Evolutionary conservation across 2,888 invertebrate species (phyloP), one percentile per base, ranked within the genome.

Genomic region (Mantis religiosa): DNA sequence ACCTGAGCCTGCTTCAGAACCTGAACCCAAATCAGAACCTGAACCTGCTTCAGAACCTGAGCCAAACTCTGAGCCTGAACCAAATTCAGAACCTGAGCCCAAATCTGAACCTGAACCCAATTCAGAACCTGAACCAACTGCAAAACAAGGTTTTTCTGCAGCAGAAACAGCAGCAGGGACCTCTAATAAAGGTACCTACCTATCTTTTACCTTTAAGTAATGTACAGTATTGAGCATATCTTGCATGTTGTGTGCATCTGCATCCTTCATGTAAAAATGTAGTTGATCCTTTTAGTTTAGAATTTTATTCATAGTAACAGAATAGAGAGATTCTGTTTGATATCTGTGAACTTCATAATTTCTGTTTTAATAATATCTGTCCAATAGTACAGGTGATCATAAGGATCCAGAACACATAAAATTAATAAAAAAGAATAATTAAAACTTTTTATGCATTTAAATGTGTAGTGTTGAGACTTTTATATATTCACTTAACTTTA

Each of bases 1-100:
- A 91, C 92, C 93, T 71, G 91, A 92, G 90, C 92, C 93, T 0
- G 92, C 93, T 83, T 92, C 94, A 0, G 92, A 93, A 90, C 91
- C 94, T 88, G 93, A 93, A 87, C 91, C 93, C 0, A 92, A 90
- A 90, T 82, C 91, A 0, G 92, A 93, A 90, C 91, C 92, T 0
- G 92, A 93, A 88, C 90, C 92, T 0, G 93, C 92, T 90, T 91
- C 92, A 3, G 92, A 93, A 87, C 92, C 91, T 0, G 88, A 90
- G 84, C 89, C 90, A 41, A 90, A 90, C 82, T 84, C 91, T 41
- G 90, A 89, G 90, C 91, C 90, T 27, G 54, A 34, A 30, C 28
- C 93, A 0, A 91, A 92, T 88, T 91, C 93, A 4, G 93, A 93
- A 91, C 92, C 93, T 54, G 91, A 92, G 90, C 93, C 93, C 0